Base-by-base conservation (phyloP, 2,888 invertebrate species). In the Unio delphinus region DNA sequence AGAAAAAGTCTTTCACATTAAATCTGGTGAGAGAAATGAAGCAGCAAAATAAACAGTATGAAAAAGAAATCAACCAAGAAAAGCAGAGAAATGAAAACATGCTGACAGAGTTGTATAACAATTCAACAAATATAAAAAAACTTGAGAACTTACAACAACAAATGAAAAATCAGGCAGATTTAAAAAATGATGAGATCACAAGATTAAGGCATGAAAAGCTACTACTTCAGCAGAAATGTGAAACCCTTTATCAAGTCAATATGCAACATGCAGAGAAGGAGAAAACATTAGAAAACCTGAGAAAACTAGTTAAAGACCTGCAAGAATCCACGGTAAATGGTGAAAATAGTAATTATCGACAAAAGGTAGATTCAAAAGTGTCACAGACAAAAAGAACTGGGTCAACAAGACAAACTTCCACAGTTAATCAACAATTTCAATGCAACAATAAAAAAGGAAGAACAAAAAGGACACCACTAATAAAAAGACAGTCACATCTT, bases 211-310 rank as follows among this genome's bases (percentile, higher is more conserved):
- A 69, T 18, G 77, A 79, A 64, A 79, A 78, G 66, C 64, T 69
- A n/a, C 61, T 70, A 1, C 60, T 80, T 26, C 63, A 61, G 18
- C 70, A 74, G 20, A 79, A 77, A 63, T 73, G 75, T 56, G 74
- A 71, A 26, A 61, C 68, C 56, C 69, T 80, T 5, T 70, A 76
- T 61, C 61, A 65, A 60, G 70, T 71, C 3, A 75, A 78, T 59
- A 64, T 66, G 23, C 76, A 79, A 60, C 81, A 81, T 65, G 26
- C 80, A 18, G 81, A 83, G 58, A 81, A 85, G 63, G 82, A 83
- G 64, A 76, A 78, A 65, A 81, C 81, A 34, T 61, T 82, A 26
- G 69, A 73, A 58, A 80, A 81, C 65, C 67, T 84, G 26, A 74
- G 73, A 30, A 69, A 77, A 56, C 78, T 81, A 65, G 77, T 83